Evolutionary conservation across 2,888 invertebrate species (phyloP).

Genomic region (Parnassius mnemosyne): DNA sequence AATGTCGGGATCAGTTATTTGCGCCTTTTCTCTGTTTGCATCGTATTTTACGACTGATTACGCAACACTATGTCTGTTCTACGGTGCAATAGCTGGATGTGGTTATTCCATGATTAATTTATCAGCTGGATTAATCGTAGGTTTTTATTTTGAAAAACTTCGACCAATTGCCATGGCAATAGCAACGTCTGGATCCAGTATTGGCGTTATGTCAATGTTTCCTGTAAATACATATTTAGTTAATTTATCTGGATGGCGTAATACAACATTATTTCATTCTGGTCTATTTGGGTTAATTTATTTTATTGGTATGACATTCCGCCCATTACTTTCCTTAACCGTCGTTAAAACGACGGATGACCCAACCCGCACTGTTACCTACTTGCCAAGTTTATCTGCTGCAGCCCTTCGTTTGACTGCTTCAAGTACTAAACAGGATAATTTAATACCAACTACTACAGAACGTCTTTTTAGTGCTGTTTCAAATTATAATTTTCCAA

Average conservation of each 20-base stretch:
- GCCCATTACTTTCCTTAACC: slow-evolving; percentile 60
- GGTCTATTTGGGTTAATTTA: slow-evolving; percentile 58
- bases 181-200: slow-evolving; percentile 59
- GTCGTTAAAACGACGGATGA: slow-evolving; percentile 55
- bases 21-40: slow-evolving; percentile 51
- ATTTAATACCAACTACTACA: slow-evolving; percentile 41
- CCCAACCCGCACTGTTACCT: slow-evolving; percentile 62
- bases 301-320: slow-evolving; percentile 61
- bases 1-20: slow-evolving; percentile 62
- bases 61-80: slow-evolving; percentile 51
- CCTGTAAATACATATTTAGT: slow-evolving; percentile 56
- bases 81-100: slow-evolving; percentile 57
- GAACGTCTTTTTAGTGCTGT: slow-evolving; percentile 51
- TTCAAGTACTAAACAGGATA: slow-evolving; percentile 39
- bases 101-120: slow-evolving; percentile 64
- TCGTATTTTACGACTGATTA: slow-evolving; percentile 56
- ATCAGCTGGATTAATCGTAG: slow-evolving; percentile 58
- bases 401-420: slow-evolving; percentile 37
- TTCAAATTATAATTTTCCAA: slow-evolving; percentile 55
- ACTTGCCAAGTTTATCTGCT: slow-evolving; percentile 60
- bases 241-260: slow-evolving; percentile 60
- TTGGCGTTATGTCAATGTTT: slow-evolving; percentile 62
- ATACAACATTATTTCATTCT: slow-evolving; percentile 57
- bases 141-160: slow-evolving; percentile 70
- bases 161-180: slow-evolving; percentile 61